Evolutionary conservation across 2,888 invertebrate species (phyloP), one percentile per base, ranked within the genome.

Genomic region (Empis livida): DNA sequence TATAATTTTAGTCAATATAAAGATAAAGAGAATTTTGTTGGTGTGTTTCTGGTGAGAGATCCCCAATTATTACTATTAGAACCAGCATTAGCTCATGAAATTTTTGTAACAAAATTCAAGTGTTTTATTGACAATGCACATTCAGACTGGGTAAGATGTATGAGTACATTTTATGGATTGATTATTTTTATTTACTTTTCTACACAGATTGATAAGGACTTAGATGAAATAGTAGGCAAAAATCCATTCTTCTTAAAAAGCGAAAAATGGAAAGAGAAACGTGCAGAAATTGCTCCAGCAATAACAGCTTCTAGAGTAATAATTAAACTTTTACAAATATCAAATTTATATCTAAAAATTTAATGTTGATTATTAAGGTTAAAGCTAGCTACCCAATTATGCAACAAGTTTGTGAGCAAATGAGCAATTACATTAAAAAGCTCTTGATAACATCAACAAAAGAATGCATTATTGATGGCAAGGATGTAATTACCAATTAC

Each of bases 301-400:
- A 67, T 77, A 30, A 73, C 75, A 1, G 59, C 64, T 11, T 68
- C 67, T 37, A 72, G 74, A 49, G 71, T 73, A 61, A 53, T 35
- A n/a, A n/a, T 5, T 5, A 5, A 20, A 20, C n/a, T n/a, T 20
- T 5, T 20, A 20, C 5, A 35, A n/a, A n/a, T n/a, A 27, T 27
- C 8, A 8, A 5, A 9, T 8, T 8, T 27, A 27, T 27, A 8
- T 27, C 9, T 8, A 2, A 27, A 27, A 27, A 27, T 27, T 27
- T 27, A 8, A 27, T 27, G 5, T 27, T 6, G 9, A 27, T 35
- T n/a, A n/a, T 35, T 13, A n/a, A 67, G 68, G 53, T 65, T 13
- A 76, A 74, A 53, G 60, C 69, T 0, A 70, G 74, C 55, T 73
- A 72, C 49, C 66, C 71, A 0, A 61, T 74, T 5, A 67, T 77